Base-by-base conservation (phyloP, 2,888 invertebrate genomes). In the Idaea dimidiata region DNA sequence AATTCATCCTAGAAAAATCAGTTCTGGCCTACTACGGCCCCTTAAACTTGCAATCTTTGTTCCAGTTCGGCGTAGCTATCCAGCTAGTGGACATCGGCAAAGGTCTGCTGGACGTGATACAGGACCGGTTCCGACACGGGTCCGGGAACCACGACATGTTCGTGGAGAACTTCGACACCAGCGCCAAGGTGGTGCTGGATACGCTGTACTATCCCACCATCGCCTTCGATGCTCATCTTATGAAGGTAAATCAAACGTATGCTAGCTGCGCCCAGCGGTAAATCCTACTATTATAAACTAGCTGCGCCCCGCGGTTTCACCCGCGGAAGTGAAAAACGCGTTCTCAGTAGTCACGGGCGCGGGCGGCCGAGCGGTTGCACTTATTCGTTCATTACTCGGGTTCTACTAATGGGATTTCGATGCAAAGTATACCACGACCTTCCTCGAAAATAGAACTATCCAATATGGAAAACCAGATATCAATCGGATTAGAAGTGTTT, bases 131-230 rank as follows among this genome's bases (percentile, higher is more conserved):
- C 66, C 75, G 80, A 24, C 76, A 80, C 31, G 61, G 69, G 0
- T 57, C 68, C 0, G 66, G 72, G 0, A 61, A 61, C 24, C 68
- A 79, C 2, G 83, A 89, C 64, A 79, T 82, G 76, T 69, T 91
- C 17, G 67, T 93, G 1, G 91, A 91, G 54, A 84, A 93, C 76
- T 93, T 93, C 71, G 92, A 93, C 59, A 91, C 93, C 0, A 88
- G 83, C 1, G 89, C 91, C 0, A 77, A 79, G 1, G 80, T 92
- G 0, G 83, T 81, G 0, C 59, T 93, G 0, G 91, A 93, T 65
- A 92, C 93, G 0, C 68, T 93, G 8, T 93, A 93, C 71, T 91
- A 92, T 65, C 89, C 92, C 0, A 92, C 93, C 0, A 81, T 93
- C 7, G 86, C 86, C 0, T 93, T 93, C 75, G 79, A 88, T 59